phyloP scores from a whole-genome alignment of 2,113 vertebrate species.

The Kryptolebias marmoratus region DNA sequence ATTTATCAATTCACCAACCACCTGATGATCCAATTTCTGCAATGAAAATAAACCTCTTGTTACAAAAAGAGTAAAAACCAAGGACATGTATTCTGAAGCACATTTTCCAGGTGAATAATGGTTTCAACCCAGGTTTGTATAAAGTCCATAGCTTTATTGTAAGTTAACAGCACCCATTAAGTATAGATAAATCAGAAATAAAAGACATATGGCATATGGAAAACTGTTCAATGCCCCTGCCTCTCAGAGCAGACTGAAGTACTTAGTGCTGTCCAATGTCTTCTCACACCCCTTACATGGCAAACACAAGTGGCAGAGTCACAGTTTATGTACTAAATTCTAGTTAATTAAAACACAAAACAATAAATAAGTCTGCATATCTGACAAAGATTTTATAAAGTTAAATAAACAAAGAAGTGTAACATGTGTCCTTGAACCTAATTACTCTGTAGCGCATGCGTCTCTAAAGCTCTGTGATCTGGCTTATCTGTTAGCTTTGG shows the following conservation, averaged over 20 bases:
- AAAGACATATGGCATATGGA: neutral
- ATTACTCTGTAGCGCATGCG: conserved; percentile 74
- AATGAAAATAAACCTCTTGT: neutral
- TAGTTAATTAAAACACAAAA: neutral
- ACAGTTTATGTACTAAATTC: conserved; percentile 4
- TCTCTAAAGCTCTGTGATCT: conserved; percentile 70
- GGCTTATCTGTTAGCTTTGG: conserved; percentile 78
- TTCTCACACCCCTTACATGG: conserved; percentile 10
- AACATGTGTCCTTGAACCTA: conserved; percentile 79
- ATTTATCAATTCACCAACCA: neutral
- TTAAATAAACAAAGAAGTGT: conserved; percentile 47
- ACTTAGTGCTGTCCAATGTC: neutral
- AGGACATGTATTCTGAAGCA: neutral
- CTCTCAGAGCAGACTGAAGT: neutral
- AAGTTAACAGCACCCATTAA: neutral
- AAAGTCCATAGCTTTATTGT: neutral
- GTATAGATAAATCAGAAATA: neutral
- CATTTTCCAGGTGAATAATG: neutral
- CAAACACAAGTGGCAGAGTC: conserved; percentile 2
- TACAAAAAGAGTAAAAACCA: neutral
- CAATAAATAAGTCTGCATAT: neutral
- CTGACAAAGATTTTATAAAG: neutral
- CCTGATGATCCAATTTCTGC: neutral
- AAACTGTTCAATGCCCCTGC: neutral
- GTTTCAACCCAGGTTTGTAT: neutral